These are phyloP conservation scores for Gortyna flavago DNA, from an alignment of 2,888 invertebrate genomes.

Conservation along the genomic window DNA sequence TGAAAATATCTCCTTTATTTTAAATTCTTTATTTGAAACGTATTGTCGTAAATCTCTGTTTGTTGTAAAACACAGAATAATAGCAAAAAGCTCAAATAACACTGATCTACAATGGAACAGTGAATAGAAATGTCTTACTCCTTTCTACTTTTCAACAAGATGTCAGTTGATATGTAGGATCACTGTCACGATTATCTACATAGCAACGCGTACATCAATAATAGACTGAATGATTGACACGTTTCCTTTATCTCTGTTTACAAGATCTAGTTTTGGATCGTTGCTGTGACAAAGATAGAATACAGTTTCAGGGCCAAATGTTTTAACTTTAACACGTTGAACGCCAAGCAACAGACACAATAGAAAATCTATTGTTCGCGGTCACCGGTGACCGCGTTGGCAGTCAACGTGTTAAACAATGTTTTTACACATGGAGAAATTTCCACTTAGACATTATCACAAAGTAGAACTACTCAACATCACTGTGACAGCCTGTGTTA, in stretches of 20 bases:
- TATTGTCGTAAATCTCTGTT: constrained; percentile 35
- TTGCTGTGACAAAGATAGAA: constrained; percentile 20
- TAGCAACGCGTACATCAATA: constrained; percentile 31
- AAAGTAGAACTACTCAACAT: constrained; percentile 16
- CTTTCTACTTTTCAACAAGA: constrained; percentile 50
- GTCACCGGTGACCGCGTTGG: too few species aligned
- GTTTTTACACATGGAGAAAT: constrained; percentile 2
- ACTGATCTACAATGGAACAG: constrained; percentile 7
- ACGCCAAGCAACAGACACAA: too few species aligned
- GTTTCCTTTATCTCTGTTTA: constrained; percentile 45
- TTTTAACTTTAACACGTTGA: too few species aligned
- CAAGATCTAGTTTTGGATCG: constrained; percentile 31
- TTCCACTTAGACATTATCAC: constrained; percentile 20
- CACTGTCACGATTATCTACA: constrained; percentile 50
- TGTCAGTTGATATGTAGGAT: constrained; percentile 36
- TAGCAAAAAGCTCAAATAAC: constrained; percentile 35
- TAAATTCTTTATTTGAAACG: constrained; percentile 24
- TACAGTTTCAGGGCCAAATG: constrained; percentile 15
- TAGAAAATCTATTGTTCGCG: too few species aligned
- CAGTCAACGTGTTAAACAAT: too few species aligned
- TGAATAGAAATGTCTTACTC: constrained; percentile 17
- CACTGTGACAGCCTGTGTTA: constrained; percentile 21
- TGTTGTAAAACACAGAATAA: constrained; percentile 21
- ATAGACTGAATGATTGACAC: constrained; percentile 47
- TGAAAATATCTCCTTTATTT: background rate